Evolutionary conservation across 1,140 invertebrate species (phyloP), one percentile per base, ranked within the genome.

Genomic region (Sycophila sp.): DNA sequence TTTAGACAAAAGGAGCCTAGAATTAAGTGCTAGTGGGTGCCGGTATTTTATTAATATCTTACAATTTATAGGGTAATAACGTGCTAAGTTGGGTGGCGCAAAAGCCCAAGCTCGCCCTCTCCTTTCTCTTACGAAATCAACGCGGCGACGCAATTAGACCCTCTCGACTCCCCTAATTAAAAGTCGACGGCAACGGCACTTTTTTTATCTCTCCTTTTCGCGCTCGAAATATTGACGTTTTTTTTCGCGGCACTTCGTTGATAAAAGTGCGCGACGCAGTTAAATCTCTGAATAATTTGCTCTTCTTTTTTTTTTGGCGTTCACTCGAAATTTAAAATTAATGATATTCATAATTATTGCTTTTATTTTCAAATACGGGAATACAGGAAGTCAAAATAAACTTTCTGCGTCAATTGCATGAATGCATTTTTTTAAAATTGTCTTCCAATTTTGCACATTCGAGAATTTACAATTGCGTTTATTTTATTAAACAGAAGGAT

Each of bases 181-280:
- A 4, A 28, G n/a, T 59, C 56, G 32, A 69, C 24, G 34, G 42
- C 55, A 69, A 58, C 40, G 65, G 65, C 65, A 67, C 65, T 67
- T 67, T 65, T n/a, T 47, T 47, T 56, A 1, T 40, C n/a, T 4
- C 40, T 56, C 55, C 19, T 49, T 49, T 38, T 60, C 42, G 45
- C 49, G 49, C 36, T 55, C 42, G 47, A 22, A 71, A 64, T 71
- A 71, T 71, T 71, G 69, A 64, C 69, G 60, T 64, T 71, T 28
- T 38, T 40, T 58, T 17, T 24, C 19, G 24, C 51, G 59, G 69
- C 59, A 71, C 59, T 71, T 64, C 11, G 24, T 38, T 71, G 49
- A 64, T 64, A 65, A 64, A 62, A 58, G 42, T 62, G 32, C 38
- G 34, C 49, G 11, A 42, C 36, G 51, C 49, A 62, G 4, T 69